Evolutionary conservation across 2,113 vertebrate genomes (phyloP).

Genomic region (Oncorhynchus clarkii): DNA sequence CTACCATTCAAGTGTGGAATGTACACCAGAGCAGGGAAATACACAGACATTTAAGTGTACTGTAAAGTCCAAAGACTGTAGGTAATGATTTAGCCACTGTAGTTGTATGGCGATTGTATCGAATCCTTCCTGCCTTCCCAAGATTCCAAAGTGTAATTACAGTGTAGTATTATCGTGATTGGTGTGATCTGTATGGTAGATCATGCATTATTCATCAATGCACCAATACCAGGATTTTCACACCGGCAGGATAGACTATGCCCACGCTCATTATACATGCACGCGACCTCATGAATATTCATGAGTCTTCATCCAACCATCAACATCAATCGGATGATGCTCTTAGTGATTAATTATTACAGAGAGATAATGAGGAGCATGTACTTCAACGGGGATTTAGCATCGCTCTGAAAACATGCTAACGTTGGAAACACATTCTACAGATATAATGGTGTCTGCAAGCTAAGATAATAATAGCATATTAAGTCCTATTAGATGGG

Average conservation of each 20-base stretch:
- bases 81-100: neutral
- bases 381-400: slow-evolving; percentile 27
- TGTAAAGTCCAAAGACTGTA: no score
- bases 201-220: slow-evolving; percentile 53
- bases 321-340: slow-evolving; percentile 20
- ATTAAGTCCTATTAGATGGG: slow-evolving; percentile 14
- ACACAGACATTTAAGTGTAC: no score
- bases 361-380: slow-evolving; percentile 28
- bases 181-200: slow-evolving; percentile 29
- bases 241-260: slow-evolving; percentile 25
- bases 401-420: slow-evolving; percentile 2
- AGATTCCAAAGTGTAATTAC: neutral
- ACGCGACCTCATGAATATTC: slow-evolving; percentile 47
- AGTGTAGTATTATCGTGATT: neutral
- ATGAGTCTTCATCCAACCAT: slow-evolving; percentile 38
- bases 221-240: slow-evolving; percentile 36
- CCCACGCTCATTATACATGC: slow-evolving; percentile 45
- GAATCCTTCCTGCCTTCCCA: neutral
- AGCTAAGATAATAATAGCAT: neutral
- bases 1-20: no score
- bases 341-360: slow-evolving; percentile 44
- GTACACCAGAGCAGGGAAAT: no score
- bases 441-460: neutral
- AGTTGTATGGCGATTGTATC: neutral
- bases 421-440: slow-evolving; percentile 1